Percentiles rank a stretch among this genome's conserved stretches.
Evolutionary conservation across 2,113 vertebrate genomes (phyloP).

Genomic region (Mastomys coucha): DNA sequence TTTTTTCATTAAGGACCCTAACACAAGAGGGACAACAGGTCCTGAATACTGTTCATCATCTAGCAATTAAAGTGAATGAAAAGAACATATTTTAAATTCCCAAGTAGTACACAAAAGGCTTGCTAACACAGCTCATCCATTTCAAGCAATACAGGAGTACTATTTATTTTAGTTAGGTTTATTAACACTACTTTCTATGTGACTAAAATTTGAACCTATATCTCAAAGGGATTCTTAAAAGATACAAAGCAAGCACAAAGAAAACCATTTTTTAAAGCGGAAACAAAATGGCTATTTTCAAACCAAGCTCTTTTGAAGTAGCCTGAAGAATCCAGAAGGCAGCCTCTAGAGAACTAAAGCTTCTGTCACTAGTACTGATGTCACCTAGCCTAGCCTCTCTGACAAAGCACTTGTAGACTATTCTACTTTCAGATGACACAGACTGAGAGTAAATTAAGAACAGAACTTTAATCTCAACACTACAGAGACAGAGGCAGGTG

Average conservation of each 20-base stretch:
- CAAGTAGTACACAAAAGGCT: neutral
- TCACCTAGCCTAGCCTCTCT: neutral
- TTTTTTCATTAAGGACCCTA: neutral
- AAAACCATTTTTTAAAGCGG: slow-evolving; percentile 3
- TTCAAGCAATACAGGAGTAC: neutral
- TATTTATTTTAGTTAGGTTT: slow-evolving; percentile 24
- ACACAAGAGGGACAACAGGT: neutral
- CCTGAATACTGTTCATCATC: neutral
- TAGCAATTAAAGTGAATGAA: neutral
- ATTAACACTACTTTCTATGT: slow-evolving; percentile 1
- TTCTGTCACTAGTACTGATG: neutral
- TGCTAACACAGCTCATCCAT: neutral
- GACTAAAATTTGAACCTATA: slow-evolving; percentile 10
- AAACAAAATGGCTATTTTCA: slow-evolving; percentile 35
- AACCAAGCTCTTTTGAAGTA: neutral
- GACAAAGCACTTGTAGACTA: neutral
- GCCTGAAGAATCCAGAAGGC: neutral
- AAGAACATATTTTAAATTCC: neutral
- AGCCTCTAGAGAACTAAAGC: neutral
- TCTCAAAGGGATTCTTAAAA: slow-evolving; percentile 43
- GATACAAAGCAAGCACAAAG: slow-evolving; percentile 4
- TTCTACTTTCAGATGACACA: slow-evolving; percentile 32
- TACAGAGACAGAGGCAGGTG: neutral
- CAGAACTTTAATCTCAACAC: neutral
- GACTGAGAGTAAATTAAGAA: neutral